phyloP scores from a whole-genome alignment of 2,113 vertebrate genomes.

The Oreochromis tanganicae region DNA sequence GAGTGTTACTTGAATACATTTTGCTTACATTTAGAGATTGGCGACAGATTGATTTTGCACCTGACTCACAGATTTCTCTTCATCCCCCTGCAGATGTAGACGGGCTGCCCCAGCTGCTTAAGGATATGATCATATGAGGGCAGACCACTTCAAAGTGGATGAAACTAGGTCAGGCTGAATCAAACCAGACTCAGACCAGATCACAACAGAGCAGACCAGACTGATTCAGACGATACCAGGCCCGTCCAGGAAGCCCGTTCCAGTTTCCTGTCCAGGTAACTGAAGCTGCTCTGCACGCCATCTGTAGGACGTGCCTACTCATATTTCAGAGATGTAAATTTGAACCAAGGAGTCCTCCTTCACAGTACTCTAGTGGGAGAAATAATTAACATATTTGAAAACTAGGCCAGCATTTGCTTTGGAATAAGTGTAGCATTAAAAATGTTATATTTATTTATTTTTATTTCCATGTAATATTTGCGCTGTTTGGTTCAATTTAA shows the following conservation, averaged over 20 bases:
- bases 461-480: background rate
- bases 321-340: background rate
- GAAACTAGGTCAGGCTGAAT: constrained; percentile 24
- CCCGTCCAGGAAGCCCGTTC: constrained; percentile 34
- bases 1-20: background rate
- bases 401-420: background rate
- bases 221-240: constrained; percentile 19
- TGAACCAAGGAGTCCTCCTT: background rate
- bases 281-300: background rate
- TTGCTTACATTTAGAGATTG: background rate
- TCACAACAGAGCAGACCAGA: background rate
- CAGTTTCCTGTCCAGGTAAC: constrained; percentile 59
- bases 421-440: background rate
- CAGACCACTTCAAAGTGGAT: constrained; percentile 10
- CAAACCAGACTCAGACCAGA: constrained; percentile 24
- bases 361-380: background rate
- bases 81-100: constrained; percentile 11
- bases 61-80: background rate
- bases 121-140: background rate
- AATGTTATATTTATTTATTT: background rate
- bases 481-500: background rate
- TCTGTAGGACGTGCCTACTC: background rate
- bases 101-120: background rate
- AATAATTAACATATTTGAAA: background rate
- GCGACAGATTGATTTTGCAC: background rate